Evolutionary conservation across 2,113 vertebrate genomes (phyloP), one percentile per base, ranked within the genome.

Genomic region (Chaenogobius annularis): DNA sequence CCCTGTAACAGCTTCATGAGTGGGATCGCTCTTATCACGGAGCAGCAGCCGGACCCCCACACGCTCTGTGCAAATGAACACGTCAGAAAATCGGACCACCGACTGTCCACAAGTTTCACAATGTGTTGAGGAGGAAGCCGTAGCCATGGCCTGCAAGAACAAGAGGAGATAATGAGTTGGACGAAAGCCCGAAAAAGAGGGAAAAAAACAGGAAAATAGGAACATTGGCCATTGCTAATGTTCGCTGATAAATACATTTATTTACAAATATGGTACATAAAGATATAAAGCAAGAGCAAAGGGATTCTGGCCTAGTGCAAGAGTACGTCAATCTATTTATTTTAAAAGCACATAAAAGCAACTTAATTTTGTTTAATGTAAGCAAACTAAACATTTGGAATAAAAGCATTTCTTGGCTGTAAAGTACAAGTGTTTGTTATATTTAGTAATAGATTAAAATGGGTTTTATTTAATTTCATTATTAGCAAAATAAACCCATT

Each of bases 21-120:
- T 54, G 75, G 54, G 66, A 74, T 83, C 80, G 78, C 79, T 66
- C 77, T 84, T 75, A 83, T 90, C 85, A 71, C 50, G 65, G 80
- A 48, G 8, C 15, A 70, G 72, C 72, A 74, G 85, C 82, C 77
- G 75, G 69, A 81, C 26, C 74, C 75, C 80, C 69, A 48, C 62
- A 66, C 74, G 59, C 54, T 22, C 54, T 26, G 1, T 12, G 35
- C 55, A 9, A 17, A 73, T 83, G 74, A 86, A 81, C 74, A 71
- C 77, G 78, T 77, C 76, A 84, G 77, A 17, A 58, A 78, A 85
- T 77, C 78, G 66, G 46, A 75, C 12, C 58, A 48, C 77, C 74
- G 77, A 87, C 81, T 79, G 78, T 77, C 3, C 0, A 3, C 74
- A 76, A 75, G 37, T 74, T 82, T 56, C 50, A 44, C 17, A 58